A percentile compares a stretch with the other conserved stretches of the same genome.
Evolutionary conservation across 2,113 vertebrate genomes (phyloP).

Genomic region (Eupsittula cactorum): DNA sequence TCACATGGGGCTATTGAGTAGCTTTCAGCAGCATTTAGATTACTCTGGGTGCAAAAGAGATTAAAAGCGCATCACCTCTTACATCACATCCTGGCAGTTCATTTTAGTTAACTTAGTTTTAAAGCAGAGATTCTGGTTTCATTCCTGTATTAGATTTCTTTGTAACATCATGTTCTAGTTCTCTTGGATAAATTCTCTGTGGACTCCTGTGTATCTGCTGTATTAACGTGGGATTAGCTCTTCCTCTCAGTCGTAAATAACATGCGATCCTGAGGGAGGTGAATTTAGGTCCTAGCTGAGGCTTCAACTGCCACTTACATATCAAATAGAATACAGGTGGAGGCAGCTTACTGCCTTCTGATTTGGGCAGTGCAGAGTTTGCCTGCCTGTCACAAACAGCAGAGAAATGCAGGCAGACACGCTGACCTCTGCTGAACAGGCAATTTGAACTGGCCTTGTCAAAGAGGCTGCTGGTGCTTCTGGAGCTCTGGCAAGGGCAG

Average conservation of each 20-base stretch:
- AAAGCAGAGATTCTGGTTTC: not conserved
- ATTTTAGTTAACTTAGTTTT: not conserved
- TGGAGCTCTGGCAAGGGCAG: not conserved
- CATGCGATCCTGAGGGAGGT: not conserved
- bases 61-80: not conserved
- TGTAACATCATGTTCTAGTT: not conserved
- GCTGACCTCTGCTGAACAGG: not conserved
- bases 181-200: not conserved
- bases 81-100: not conserved
- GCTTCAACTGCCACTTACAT: rapidly evolving
- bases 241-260: not conserved
- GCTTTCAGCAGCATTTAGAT: not conserved
- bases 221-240: not conserved
- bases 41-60: not conserved
- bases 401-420: not conserved
- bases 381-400: not conserved
- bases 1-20: not conserved
- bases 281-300: not conserved
- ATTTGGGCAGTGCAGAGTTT: not conserved
- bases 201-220: not conserved
- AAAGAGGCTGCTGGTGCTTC: not conserved
- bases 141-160: not conserved
- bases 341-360: not conserved
- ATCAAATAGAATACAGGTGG: not conserved
- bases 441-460: not conserved